phyloP scores from a whole-genome alignment of 2,113 vertebrate species.

The Erythrolamprus reginae region DNA sequence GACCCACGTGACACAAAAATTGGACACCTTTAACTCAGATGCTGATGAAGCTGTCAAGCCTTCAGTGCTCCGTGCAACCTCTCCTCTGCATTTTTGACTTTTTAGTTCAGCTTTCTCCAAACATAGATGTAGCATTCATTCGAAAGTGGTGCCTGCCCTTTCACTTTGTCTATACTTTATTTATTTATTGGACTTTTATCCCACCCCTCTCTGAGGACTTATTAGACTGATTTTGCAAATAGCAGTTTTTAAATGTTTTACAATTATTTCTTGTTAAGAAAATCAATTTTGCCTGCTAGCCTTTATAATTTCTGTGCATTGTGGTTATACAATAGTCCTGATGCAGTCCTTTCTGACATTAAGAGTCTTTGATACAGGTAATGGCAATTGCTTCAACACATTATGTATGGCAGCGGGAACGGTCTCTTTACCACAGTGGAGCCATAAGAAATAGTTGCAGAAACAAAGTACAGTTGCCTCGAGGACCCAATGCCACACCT shows the following conservation, averaged over 20 bases:
- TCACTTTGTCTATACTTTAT: background rate
- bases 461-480: slow-evolving; percentile 61
- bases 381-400: slow-evolving; percentile 92
- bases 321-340: rapidly evolving
- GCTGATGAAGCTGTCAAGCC: background rate
- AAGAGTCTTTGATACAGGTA: slow-evolving; percentile 70
- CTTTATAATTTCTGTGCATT: slow-evolving; percentile 5
- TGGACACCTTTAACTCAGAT: background rate
- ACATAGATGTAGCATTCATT: background rate
- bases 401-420: slow-evolving; percentile 85
- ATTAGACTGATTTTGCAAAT: background rate
- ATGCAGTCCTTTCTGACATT: background rate
- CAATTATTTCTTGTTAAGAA: background rate
- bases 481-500: slow-evolving; percentile 77
- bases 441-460: slow-evolving; percentile 75
- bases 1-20: background rate
- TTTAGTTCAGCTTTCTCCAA: background rate
- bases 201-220: too few relatives aligned
- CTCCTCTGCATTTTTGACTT: background rate
- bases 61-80: background rate
- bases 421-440: slow-evolving; percentile 82
- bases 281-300: background rate
- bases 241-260: background rate
- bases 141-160: background rate
- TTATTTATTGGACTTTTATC: too few relatives aligned